phyloP scores from a whole-genome alignment of 1,140 invertebrate species.

The Dendroctonus valens region DNA sequence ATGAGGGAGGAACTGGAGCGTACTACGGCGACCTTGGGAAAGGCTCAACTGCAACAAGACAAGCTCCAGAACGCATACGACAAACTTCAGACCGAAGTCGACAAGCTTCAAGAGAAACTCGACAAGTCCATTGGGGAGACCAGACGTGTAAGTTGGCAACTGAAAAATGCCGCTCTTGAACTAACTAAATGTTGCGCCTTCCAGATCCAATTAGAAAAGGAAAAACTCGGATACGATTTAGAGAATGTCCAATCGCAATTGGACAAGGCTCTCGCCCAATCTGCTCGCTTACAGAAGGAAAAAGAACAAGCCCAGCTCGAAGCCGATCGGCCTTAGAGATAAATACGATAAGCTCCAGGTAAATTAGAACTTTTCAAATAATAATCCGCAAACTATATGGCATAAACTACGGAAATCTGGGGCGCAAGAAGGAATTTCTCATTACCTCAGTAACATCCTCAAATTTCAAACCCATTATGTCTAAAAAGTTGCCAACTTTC shows the following conservation, averaged over 20 bases:
- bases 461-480: neutral
- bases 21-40: constrained; percentile 82
- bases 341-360: constrained; percentile 89
- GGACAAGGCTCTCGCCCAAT: constrained; percentile 84
- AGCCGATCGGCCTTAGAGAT: constrained; percentile 78
- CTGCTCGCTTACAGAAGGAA: constrained; percentile 84
- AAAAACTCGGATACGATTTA: constrained; percentile 85
- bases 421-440: neutral
- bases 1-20: constrained; percentile 83
- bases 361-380: constrained; percentile 35
- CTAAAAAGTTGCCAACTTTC: constrained; percentile 3
- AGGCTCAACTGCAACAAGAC: constrained; percentile 86
- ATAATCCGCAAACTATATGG: neutral
- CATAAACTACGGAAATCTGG: too few species aligned
- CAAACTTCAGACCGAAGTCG: constrained; percentile 87
- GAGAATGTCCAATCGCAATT: constrained; percentile 86
- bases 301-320: constrained; percentile 81
- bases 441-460: neutral
- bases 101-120: constrained; percentile 82
- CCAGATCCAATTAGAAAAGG: constrained; percentile 84
- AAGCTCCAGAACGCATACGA: constrained; percentile 84
- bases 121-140: constrained; percentile 79
- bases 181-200: constrained; percentile 13
- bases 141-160: constrained; percentile 64
- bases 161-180: neutral